Conservation (phyloP, 2,113 vertebrate species). For the Petaurus breviceps region DNA sequence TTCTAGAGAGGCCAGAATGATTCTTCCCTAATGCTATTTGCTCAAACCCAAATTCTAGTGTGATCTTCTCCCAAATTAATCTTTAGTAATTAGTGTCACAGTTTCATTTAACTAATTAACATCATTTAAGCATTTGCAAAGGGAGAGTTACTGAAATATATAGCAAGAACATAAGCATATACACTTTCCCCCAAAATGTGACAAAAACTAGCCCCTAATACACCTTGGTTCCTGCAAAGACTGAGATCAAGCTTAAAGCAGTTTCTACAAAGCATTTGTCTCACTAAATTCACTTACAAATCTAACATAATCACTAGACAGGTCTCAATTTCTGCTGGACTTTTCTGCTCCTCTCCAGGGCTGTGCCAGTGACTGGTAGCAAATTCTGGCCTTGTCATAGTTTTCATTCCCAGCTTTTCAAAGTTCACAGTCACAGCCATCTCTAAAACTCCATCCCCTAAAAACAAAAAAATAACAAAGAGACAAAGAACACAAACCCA, state of each 20-base stretch:
- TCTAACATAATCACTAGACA: not conserved
- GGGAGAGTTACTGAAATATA: not conserved
- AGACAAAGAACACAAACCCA: not conserved
- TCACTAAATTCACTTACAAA: not conserved
- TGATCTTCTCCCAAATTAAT: not conserved
- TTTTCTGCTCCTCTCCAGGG: not conserved
- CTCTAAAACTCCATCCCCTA: not conserved
- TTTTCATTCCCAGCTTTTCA: not conserved
- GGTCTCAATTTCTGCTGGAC: not conserved
- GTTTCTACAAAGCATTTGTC: not conserved
- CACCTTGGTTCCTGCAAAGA: not conserved
- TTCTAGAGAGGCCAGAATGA: not conserved
- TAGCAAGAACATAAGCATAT: not conserved
- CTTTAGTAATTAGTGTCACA: not conserved
- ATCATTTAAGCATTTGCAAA: not conserved
- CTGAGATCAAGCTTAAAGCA: not conserved
- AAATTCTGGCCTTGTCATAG: not conserved
- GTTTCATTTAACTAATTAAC: not conserved
- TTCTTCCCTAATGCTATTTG: not conserved
- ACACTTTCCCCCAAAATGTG: not conserved
- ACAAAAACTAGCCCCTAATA: not conserved
- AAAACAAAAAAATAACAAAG: not conserved
- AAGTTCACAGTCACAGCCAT: not conserved
- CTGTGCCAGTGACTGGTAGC: not conserved
- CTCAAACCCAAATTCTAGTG: not conserved